A percentile compares a stretch with the other conserved stretches of the same genome.
Conservation (phyloP, 2,113 vertebrate genomes). For the Cyphomyrus discorhynchus region DNA sequence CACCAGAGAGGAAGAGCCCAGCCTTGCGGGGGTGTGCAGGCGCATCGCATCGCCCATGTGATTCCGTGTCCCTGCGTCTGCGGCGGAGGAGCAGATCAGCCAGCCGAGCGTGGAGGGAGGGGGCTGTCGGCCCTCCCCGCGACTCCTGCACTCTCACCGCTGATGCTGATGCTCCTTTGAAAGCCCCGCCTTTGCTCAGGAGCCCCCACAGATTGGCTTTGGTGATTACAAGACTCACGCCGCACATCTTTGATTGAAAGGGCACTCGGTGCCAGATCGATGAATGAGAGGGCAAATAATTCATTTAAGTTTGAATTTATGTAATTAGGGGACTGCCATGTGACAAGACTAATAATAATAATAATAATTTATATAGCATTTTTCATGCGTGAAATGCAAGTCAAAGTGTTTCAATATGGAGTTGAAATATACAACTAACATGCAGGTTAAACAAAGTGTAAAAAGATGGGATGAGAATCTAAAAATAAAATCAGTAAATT, state of each 20-base stretch:
- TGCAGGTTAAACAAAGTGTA: not conserved
- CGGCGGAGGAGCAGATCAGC: not conserved
- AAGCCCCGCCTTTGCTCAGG: slow-evolving; percentile 42
- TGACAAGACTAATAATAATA: not conserved
- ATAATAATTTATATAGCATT: not conserved
- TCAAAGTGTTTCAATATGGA: too few relatives aligned
- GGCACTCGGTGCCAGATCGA: slow-evolving; percentile 31
- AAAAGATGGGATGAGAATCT: not conserved
- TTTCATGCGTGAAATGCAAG: not conserved
- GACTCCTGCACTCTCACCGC: not conserved
- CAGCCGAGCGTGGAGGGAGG: not conserved
- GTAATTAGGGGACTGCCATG: not conserved
- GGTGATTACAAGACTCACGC: not conserved
- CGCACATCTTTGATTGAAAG: not conserved
- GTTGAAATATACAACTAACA: not conserved
- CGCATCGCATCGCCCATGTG: not conserved
- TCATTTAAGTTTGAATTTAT: not conserved
- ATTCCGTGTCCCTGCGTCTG: not conserved
- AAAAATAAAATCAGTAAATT: not conserved
- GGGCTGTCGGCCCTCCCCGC: not conserved
- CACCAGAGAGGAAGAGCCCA: not conserved
- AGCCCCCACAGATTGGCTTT: slow-evolving; percentile 35
- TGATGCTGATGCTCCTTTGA: not conserved
- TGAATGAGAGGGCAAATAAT: slow-evolving; percentile 22
- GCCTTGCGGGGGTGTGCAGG: not conserved